Evolutionary conservation across 37 sponge, comb jelly and placozoan species (phyloP).

Genomic region (Mnemiopsis leidyi): DNA sequence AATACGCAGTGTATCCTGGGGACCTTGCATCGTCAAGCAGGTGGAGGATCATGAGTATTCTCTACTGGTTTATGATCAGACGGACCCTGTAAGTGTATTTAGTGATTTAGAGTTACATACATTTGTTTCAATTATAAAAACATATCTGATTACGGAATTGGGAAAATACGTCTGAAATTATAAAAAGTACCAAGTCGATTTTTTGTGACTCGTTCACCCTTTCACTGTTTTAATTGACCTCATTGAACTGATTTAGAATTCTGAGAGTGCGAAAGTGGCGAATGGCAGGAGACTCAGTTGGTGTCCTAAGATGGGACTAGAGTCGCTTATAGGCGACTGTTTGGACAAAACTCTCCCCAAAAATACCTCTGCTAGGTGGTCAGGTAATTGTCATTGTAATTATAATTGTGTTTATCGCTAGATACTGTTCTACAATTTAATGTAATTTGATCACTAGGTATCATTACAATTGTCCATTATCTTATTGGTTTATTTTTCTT

Average conservation of each 20-base stretch:
- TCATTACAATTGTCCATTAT: too few species aligned
- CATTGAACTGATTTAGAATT: too few species aligned
- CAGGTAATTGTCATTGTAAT: not conserved
- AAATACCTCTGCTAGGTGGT: conserved; percentile 30
- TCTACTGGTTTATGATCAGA: not conserved
- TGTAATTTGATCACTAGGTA: too few species aligned
- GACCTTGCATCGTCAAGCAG: not conserved
- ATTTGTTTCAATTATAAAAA: too few species aligned
- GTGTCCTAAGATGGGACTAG: conserved; percentile 48
- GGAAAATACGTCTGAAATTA: too few species aligned
- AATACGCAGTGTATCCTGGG: not conserved
- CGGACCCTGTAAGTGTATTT: not conserved
- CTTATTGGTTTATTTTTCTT: too few species aligned
- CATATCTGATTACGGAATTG: too few species aligned
- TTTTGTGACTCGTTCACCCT: too few species aligned
- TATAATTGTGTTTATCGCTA: too few species aligned
- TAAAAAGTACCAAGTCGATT: too few species aligned
- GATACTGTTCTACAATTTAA: too few species aligned
- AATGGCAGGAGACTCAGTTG: not conserved
- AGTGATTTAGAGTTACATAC: not conserved
- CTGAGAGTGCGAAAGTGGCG: conserved; percentile 29
- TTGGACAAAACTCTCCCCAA: conserved; percentile 30
- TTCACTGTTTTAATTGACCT: too few species aligned
- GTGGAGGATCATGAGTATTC: not conserved
- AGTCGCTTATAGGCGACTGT: conserved; percentile 36